phyloP scores from a whole-genome alignment of 1,140 invertebrate species.

The Plodia interpunctella region DNA sequence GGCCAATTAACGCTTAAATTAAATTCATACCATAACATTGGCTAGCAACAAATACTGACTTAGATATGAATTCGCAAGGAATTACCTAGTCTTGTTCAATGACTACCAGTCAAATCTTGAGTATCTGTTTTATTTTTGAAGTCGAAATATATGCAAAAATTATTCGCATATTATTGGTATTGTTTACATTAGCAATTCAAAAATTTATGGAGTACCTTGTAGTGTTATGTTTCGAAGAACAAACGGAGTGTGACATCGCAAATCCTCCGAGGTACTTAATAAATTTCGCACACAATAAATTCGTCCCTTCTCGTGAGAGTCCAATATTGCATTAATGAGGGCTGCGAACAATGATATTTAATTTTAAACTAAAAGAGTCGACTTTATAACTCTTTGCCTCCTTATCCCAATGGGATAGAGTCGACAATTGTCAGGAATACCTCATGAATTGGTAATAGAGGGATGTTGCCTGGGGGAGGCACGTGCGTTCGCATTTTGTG shows the following conservation, averaged over 20 bases:
- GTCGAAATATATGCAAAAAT: too few relatives aligned
- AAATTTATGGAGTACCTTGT: not conserved
- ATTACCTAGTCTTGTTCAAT: too few relatives aligned
- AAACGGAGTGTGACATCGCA: constrained; percentile 5
- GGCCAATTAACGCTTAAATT: too few relatives aligned
- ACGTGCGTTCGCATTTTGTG: constrained; percentile 69
- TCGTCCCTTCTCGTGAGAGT: constrained; percentile 46
- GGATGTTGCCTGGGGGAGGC: constrained; percentile 51
- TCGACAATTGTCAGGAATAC: constrained; percentile 24
- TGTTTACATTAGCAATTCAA: not conserved
- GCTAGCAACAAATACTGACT: too few relatives aligned
- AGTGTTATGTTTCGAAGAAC: not conserved
- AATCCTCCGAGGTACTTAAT: constrained; percentile 36
- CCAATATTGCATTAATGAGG: constrained; percentile 75
- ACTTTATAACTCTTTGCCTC: constrained; percentile 34
- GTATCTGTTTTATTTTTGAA: too few relatives aligned
- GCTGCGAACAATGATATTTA: constrained; percentile 71
- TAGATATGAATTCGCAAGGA: too few relatives aligned
- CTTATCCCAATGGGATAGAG: constrained; percentile 31
- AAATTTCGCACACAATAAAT: constrained; percentile 68
- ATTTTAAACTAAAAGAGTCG: constrained; percentile 68
- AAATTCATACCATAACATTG: too few relatives aligned
- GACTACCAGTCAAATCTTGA: too few relatives aligned
- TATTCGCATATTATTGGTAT: not conserved
- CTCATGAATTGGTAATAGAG: constrained; percentile 35